Evolutionary conservation across 2,113 vertebrate genomes (phyloP).

Genomic region (Nycticorax nycticorax): DNA sequence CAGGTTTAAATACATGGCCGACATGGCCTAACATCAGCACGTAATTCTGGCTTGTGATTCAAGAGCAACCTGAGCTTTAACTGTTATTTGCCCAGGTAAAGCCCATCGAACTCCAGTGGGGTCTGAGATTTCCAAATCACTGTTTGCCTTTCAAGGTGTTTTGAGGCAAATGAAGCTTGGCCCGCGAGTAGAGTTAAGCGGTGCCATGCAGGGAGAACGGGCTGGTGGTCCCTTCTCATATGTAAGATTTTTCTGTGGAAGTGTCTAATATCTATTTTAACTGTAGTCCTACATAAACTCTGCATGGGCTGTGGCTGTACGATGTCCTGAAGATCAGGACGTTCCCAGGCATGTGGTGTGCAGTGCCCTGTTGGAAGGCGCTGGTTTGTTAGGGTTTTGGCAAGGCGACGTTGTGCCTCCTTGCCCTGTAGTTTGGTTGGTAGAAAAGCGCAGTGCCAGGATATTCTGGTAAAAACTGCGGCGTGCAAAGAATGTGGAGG

Average conservation of each 20-base stretch:
- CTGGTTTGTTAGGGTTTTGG: fast-evolving
- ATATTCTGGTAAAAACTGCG: background rate
- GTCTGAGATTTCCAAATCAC: background rate
- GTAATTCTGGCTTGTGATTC: background rate
- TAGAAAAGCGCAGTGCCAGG: fast-evolving
- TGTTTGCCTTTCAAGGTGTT: background rate
- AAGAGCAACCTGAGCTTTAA: background rate
- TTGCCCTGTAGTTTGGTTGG: fast-evolving
- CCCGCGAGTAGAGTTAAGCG: fast-evolving
- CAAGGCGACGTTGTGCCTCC: fast-evolving
- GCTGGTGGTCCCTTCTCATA: fast-evolving
- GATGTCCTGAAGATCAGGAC: background rate
- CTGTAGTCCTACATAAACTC: background rate
- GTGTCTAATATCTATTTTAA: background rate
- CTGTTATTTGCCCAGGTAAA: background rate
- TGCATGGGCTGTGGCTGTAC: background rate
- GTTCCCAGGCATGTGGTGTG: background rate
- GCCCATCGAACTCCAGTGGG: fast-evolving
- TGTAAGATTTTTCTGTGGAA: background rate
- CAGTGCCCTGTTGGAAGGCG: background rate
- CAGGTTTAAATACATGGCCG: background rate
- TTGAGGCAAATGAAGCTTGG: background rate
- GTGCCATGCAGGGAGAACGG: background rate
- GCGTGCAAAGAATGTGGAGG: fast-evolving
- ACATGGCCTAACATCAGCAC: fast-evolving